Percentiles rank a stretch among this genome's conserved stretches.
phyloP scores from a whole-genome alignment of 2,113 vertebrate species.

The Ranitomeya variabilis region DNA sequence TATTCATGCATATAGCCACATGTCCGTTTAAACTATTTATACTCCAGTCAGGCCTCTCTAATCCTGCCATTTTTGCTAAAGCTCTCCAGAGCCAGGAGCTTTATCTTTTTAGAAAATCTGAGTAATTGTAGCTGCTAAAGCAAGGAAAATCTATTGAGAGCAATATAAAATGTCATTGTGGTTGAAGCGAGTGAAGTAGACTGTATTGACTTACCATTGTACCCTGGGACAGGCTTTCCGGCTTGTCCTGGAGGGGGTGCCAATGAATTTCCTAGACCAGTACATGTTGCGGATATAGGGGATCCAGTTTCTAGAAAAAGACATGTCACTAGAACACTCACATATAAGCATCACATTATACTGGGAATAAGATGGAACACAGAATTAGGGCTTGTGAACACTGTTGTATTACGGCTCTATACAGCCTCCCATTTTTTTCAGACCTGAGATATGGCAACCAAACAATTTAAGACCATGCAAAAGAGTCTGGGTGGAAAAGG shows the following conservation, averaged over 20 bases:
- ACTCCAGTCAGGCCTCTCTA: background rate
- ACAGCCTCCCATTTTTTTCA: too few relatives aligned
- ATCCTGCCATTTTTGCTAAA: background rate
- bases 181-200: background rate
- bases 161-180: background rate
- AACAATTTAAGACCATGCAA: too few relatives aligned
- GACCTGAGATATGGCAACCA: too few relatives aligned
- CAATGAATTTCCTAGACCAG: slow-evolving; percentile 86
- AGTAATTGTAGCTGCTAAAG: background rate
- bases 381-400: too few relatives aligned
- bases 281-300: slow-evolving; percentile 86
- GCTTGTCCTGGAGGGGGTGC: slow-evolving; percentile 89
- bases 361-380: background rate
- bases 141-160: background rate
- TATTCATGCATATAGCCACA: background rate
- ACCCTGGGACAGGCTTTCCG: slow-evolving; percentile 91
- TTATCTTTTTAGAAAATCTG: background rate
- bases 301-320: slow-evolving; percentile 87
- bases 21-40: background rate
- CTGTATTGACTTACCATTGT: slow-evolving; percentile 80
- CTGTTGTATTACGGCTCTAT: too few relatives aligned
- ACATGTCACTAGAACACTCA: background rate
- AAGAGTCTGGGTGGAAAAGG: too few relatives aligned
- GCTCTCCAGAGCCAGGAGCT: background rate
- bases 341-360: background rate